Evolutionary conservation across 2,888 invertebrate species (phyloP), one percentile per base, ranked within the genome.

Genomic region (Leptinotarsa rubiginosa): DNA sequence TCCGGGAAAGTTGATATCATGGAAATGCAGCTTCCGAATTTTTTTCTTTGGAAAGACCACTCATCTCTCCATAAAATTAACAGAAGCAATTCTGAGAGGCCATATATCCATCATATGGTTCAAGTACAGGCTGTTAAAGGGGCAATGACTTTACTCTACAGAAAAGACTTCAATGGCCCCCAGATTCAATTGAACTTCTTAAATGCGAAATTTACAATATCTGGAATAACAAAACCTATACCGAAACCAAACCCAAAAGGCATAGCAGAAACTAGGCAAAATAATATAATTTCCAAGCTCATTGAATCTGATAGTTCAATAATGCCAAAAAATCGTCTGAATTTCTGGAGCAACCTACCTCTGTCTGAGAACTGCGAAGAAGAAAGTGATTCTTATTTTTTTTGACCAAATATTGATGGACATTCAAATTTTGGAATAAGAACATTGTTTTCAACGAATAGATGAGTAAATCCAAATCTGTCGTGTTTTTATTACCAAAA

Each of bases 221-320:
- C 54, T 20, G 20, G 54, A 54, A 54, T 20, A 54, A 54, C 20
- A 54, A 54, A 54, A 54, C 54, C 20, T 20, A 54, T 20, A 54
- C 54, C 20, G 12, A 54, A 54, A 12, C 54, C 54, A 20, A 54
- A 54, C 54, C 12, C 54, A 54, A 54, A 54, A 54, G 54, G 54
- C 20, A 20, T 54, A 54, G 5, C 54, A 54, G 20, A 54, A 54
- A 54, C n/a, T 54, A 54, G 18, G 12, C 7, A 3, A 54, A 54
- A 54, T 54, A 54, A 54, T 54, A 54, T 54, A 54, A 10, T 54
- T 54, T 54, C 2, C 52, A 54, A 54, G 52, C 10, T 54, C 52
- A 54, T 54, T 54, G 52, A 54, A 54, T 54, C 52, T 54, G 52
- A 54, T 54, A 54, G 52, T 54, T 54, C 5, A 54, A 54, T 54